Percentiles rank a stretch among this genome's conserved stretches.
Evolutionary conservation across 1,140 invertebrate genomes (phyloP).

Genomic region (Homarus americanus): DNA sequence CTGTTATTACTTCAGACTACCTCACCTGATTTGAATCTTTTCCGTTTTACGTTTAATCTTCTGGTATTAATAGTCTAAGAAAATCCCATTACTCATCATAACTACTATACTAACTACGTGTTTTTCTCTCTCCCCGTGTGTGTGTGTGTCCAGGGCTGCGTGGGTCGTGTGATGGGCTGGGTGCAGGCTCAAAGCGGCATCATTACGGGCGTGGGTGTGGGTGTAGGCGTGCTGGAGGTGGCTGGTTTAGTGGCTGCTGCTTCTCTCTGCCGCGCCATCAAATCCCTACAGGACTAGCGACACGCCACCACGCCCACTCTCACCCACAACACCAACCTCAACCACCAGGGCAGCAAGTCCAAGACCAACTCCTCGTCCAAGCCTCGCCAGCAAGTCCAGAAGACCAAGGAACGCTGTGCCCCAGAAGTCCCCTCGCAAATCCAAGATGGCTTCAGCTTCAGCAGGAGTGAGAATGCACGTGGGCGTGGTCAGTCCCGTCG

Average conservation of each 20-base stretch:
- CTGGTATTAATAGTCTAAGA: too few relatives aligned
- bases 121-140: too few relatives aligned
- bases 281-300: conserved; percentile 48
- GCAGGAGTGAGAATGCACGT: not conserved
- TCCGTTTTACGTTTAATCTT: too few relatives aligned
- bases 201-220: conserved; percentile 67
- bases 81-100: too few relatives aligned
- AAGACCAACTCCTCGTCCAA: not conserved
- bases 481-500: not conserved
- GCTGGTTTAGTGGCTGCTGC: conserved; percentile 69
- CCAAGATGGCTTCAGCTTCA: conserved; percentile 52
- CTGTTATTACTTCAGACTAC: too few relatives aligned
- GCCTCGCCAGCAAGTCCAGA: not conserved
- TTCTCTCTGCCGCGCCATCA: conserved; percentile 63
- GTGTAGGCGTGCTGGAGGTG: conserved; percentile 68
- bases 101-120: too few relatives aligned
- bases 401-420: too few relatives aligned
- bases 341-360: not conserved
- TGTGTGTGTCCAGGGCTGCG: conserved; percentile 64
- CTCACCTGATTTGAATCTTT: too few relatives aligned
- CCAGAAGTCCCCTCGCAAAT: not conserved
- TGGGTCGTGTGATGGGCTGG: conserved; percentile 62
- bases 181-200: conserved; percentile 67
- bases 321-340: not conserved
- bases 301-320: conserved; percentile 60